phyloP scores from a whole-genome alignment of 1,140 invertebrate genomes.

The Drosophila lini region DNA sequence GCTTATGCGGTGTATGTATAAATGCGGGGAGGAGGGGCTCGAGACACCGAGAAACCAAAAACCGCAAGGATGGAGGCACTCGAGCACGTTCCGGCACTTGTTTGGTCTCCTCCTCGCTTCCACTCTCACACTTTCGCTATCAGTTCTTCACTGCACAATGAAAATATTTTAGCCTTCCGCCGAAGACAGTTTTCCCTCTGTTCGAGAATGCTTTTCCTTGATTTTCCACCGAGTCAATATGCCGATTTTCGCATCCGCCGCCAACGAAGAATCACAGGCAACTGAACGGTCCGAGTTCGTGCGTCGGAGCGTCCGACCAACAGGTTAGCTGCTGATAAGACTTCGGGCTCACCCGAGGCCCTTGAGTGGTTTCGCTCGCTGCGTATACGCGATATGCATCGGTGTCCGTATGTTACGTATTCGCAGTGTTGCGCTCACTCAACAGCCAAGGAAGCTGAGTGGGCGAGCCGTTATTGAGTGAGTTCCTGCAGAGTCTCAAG shows the following conservation, averaged over 20 bases:
- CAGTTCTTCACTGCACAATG: conserved; percentile 24
- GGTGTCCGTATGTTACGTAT: conserved; percentile 18
- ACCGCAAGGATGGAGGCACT: conserved; percentile 60
- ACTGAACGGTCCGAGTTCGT: conserved; percentile 49
- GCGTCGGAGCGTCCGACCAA: conserved; percentile 56
- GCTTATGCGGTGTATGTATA: conserved; percentile 30
- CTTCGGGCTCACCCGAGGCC: conserved; percentile 38
- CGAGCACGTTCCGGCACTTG: conserved; percentile 73
- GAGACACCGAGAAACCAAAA: conserved; percentile 22
- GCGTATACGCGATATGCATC: conserved; percentile 22
- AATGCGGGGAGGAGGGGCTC: conserved; percentile 15
- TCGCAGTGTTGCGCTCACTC: conserved; percentile 29
- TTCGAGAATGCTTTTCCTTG: conserved; percentile 13
- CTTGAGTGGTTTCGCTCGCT: conserved; percentile 26
- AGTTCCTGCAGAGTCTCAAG: conserved; percentile 6
- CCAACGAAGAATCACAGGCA: conserved; percentile 75
- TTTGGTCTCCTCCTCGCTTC: conserved; percentile 39
- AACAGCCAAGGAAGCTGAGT: conserved; percentile 16
- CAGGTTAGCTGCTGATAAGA: conserved; percentile 76
- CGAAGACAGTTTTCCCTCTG: conserved; percentile 26
- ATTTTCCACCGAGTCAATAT: conserved; percentile 20
- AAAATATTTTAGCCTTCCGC: conserved; percentile 25
- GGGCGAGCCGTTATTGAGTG: conserved; percentile 12
- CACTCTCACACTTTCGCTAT: conserved; percentile 46
- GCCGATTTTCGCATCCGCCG: conserved; percentile 68